Percentiles rank a stretch among this genome's conserved stretches.
These are phyloP conservation scores for Ceratina calcarata DNA, from an alignment of 1,140 invertebrate species.

Conservation along the genomic window DNA sequence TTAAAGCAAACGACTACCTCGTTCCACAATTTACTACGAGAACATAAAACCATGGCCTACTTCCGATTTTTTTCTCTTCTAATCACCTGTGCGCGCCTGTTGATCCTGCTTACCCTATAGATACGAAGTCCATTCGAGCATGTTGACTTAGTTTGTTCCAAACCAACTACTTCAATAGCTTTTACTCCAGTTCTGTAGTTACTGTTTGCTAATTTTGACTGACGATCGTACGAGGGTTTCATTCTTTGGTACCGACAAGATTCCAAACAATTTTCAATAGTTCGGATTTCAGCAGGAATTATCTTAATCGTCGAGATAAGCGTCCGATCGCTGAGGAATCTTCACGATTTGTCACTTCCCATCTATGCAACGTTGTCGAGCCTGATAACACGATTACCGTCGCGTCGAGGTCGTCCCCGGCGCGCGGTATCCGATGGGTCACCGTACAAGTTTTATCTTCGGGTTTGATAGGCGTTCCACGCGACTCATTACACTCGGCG, in stretches of 20 bases:
- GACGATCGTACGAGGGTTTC: too few species aligned
- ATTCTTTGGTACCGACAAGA: too few species aligned
- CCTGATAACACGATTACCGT: constrained; percentile 24
- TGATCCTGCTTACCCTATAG: too few species aligned
- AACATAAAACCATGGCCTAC: background rate
- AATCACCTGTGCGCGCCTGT: background rate
- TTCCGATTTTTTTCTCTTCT: background rate
- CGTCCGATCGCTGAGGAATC: constrained; percentile 8
- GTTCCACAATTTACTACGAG: background rate
- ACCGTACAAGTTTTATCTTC: constrained; percentile 55
- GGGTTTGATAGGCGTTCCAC: constrained; percentile 35
- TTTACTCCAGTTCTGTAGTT: too few species aligned
- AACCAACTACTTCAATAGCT: too few species aligned
- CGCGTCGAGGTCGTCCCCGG: background rate
- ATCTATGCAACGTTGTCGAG: background rate
- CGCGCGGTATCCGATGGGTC: background rate
- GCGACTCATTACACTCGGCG: constrained; percentile 43
- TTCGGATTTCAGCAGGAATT: too few species aligned
- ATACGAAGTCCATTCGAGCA: too few species aligned
- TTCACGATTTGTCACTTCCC: constrained; percentile 8
- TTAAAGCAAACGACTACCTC: background rate
- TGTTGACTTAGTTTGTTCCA: too few species aligned
- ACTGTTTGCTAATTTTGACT: too few species aligned
- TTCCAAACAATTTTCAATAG: too few species aligned
- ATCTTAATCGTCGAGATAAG: constrained; percentile 4